A percentile compares a stretch with the other conserved stretches of the same genome.
phyloP scores from a whole-genome alignment of 1,140 invertebrate species.

The Calephelis virginiensis region DNA sequence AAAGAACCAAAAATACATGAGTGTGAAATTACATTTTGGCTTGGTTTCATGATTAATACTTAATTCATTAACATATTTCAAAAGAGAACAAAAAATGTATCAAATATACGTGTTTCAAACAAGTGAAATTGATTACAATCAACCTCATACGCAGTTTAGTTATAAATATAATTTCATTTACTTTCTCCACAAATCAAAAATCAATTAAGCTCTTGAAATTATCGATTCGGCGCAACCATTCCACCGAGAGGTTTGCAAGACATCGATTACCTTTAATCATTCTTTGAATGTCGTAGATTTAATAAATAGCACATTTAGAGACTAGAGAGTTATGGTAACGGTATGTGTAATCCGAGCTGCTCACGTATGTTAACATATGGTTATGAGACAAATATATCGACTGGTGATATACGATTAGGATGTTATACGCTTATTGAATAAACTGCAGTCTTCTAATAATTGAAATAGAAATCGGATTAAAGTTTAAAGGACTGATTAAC shows the following conservation, averaged over 20 bases:
- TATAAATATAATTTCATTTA: background rate
- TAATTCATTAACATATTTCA: no score
- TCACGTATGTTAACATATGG: slow-evolving; percentile 73
- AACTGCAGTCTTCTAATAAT: background rate
- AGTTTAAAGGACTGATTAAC: background rate
- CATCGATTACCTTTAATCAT: background rate
- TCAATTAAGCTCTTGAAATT: slow-evolving; percentile 2
- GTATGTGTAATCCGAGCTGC: slow-evolving; percentile 61
- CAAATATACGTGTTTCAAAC: background rate
- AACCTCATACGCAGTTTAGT: background rate
- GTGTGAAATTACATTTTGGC: no score
- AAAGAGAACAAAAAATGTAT: no score
- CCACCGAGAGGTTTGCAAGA: background rate
- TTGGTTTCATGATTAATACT: no score
- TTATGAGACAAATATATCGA: slow-evolving; percentile 51
- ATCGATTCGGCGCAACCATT: slow-evolving; percentile 7
- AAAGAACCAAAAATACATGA: no score
- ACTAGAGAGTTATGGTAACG: slow-evolving; percentile 52
- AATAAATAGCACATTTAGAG: slow-evolving; percentile 26
- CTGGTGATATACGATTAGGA: slow-evolving; percentile 46
- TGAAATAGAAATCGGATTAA: background rate
- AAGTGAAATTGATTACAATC: slow-evolving; percentile 15
- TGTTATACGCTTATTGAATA: slow-evolving; percentile 7
- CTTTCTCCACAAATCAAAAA: slow-evolving; percentile 12
- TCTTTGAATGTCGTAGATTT: background rate